These are phyloP conservation scores for Tetragonula carbonaria DNA, from an alignment of 2,888 invertebrate genomes.

Conservation along the genomic window DNA sequence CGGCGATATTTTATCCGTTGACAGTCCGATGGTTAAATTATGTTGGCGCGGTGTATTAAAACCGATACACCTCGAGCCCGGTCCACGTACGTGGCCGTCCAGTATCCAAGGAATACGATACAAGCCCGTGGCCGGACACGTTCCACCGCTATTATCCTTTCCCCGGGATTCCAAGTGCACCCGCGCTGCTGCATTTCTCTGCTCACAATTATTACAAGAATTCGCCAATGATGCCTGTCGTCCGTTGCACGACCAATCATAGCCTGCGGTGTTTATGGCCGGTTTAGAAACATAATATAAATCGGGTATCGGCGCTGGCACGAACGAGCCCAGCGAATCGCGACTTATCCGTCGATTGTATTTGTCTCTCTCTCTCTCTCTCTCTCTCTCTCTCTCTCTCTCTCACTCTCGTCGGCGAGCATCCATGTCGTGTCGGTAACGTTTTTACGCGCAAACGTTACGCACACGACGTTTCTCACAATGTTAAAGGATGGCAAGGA, in stretches of 20 bases:
- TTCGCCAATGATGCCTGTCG: not conserved
- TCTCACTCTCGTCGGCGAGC: not conserved
- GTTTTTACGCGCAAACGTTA: not conserved
- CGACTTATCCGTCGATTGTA: not conserved
- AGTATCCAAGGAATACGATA: constrained; percentile 43
- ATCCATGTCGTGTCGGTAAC: not conserved
- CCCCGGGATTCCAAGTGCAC: constrained; percentile 48
- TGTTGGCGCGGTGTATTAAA: constrained; percentile 57
- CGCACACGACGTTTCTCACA: not conserved
- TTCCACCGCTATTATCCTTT: constrained; percentile 63
- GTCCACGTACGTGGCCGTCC: not conserved
- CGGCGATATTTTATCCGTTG: constrained; percentile 47
- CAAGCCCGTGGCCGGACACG: constrained; percentile 29
- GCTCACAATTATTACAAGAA: constrained; percentile 50
- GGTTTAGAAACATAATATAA: not conserved
- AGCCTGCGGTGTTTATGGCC: not conserved
- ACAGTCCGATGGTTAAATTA: constrained; percentile 56
- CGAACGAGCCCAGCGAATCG: not conserved
- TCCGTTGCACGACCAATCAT: constrained; percentile 3
- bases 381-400: constrained; percentile 8
- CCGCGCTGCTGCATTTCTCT: constrained; percentile 32
- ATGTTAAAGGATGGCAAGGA: not conserved
- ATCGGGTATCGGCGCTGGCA: not conserved
- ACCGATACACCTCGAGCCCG: constrained; percentile 43
- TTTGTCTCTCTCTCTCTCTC: constrained; percentile 1